Evolutionary conservation across 1,140 invertebrate species (phyloP), one percentile per base, ranked within the genome.

Genomic region (Megalonaias nervosa): DNA sequence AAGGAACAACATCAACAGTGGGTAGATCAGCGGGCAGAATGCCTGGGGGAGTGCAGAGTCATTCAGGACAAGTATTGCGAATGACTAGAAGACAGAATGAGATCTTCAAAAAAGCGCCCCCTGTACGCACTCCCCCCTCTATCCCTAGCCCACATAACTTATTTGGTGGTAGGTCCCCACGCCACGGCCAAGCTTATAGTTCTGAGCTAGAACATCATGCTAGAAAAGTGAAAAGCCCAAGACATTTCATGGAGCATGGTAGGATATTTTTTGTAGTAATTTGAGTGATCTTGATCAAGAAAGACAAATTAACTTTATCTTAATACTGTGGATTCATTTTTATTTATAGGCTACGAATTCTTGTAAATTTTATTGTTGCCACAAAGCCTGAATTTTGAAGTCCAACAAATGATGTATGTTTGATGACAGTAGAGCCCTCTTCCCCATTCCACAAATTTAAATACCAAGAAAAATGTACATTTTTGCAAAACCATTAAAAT

Each of bases 141-240:
- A 89, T 89, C 38, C 88, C 88, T 21, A 83, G 79, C 74, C 80
- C 83, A 14, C 80, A 84, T 57, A 74, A 80, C 65, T 21, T 61
- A 48, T 55, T 79, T 55, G 70, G 48, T 4, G 67, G 64, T 12
- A 68, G 67, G 14, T 74, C 83, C 5, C 81, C 83, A 1, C 61
- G 84, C 21, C 71, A 77, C 1, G 81, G 77, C 57, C 73, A 81
- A 14, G 67, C 80, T 15, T 87, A 84, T 74, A 81, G 82, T 55
- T 58, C 81, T 0, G 87, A 87, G 69, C 67, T 89, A 66, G 88
- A 89, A 31, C 85, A 85, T 57, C 88, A 88, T 78, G 88, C 88
- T 13, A 67, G 86, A 13, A 85, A 81, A 68, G 76, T 81, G 1
- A 82, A 78, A 56, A 88, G 85, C 82, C 88, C 88, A 1, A 66